These are phyloP conservation scores for Tragelaphus buxtoni DNA, from an alignment of 2,113 vertebrate species.

Conservation along the genomic window DNA sequence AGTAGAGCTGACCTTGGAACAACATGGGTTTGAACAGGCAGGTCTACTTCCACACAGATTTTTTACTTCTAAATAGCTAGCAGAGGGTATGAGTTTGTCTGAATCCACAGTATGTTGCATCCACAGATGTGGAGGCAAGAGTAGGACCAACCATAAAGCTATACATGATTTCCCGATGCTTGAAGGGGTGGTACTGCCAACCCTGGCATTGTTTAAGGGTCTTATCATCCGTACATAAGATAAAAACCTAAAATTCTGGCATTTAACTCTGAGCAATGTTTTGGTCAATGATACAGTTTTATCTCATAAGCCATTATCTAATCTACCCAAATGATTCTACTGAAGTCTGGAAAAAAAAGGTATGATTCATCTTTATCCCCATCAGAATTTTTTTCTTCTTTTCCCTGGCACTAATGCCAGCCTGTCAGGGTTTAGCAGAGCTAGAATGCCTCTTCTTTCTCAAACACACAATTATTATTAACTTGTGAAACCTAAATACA, in stretches of 20 bases:
- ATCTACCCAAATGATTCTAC: neutral
- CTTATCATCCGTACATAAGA: neutral
- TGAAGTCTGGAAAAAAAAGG: neutral
- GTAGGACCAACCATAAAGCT: neutral
- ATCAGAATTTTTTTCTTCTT: neutral
- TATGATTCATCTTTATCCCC: neutral
- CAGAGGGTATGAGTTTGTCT: neutral
- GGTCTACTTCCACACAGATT: neutral
- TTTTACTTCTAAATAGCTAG: neutral
- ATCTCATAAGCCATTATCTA: neutral
- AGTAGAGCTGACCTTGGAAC: neutral
- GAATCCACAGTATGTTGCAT: neutral
- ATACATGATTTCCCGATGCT: neutral
- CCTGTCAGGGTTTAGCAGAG: neutral
- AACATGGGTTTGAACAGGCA: neutral
- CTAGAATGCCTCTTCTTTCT: neutral
- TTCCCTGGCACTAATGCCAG: neutral
- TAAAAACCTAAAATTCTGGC: neutral
- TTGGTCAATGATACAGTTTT: neutral
- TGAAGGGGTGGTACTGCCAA: neutral
- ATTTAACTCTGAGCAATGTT: neutral
- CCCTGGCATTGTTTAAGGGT: neutral
- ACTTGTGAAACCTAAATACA: neutral
- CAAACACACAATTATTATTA: neutral
- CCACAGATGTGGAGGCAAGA: neutral